A percentile compares a stretch with the other conserved stretches of the same genome.
These are phyloP conservation scores for Pituophis catenifer DNA, from an alignment of 2,113 vertebrate species.

Conservation along the genomic window DNA sequence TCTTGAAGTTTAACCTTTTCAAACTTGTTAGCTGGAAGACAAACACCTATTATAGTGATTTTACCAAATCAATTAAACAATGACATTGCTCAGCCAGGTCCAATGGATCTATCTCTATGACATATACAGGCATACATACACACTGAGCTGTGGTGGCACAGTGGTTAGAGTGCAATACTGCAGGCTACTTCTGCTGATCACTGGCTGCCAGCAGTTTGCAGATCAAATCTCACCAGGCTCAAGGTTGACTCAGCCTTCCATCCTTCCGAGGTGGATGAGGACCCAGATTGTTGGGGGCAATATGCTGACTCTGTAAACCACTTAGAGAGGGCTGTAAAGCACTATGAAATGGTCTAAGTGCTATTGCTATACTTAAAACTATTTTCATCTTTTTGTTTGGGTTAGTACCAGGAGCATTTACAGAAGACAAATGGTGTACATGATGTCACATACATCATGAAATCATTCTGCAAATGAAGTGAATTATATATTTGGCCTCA, in stretches of 20 bases:
- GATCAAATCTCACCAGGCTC: too few relatives aligned
- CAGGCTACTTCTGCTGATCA: too few relatives aligned
- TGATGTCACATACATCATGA: not conserved
- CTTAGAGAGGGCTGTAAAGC: too few relatives aligned
- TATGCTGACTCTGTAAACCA: too few relatives aligned
- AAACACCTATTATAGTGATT: not conserved
- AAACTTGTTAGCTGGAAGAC: not conserved
- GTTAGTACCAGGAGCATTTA: not conserved
- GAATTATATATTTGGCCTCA: not conserved
- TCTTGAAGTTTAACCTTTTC: not conserved
- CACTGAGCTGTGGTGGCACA: too few relatives aligned
- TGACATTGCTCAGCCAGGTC: not conserved
- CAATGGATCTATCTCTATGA: not conserved
- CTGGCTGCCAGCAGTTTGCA: too few relatives aligned
- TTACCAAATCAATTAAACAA: not conserved
- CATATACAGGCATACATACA: rapidly evolving
- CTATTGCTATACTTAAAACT: rapidly evolving
- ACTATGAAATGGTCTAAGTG: too few relatives aligned
- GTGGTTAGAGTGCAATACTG: too few relatives aligned
- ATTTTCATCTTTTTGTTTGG: not conserved
- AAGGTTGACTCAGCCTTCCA: too few relatives aligned
- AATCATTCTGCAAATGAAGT: not conserved
- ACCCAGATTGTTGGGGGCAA: too few relatives aligned
- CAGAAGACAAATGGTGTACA: not conserved
- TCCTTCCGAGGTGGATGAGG: too few relatives aligned